These are phyloP conservation scores for Xiphophorus couchianus DNA, from an alignment of 2,113 vertebrate genomes.

Conservation along the genomic window DNA sequence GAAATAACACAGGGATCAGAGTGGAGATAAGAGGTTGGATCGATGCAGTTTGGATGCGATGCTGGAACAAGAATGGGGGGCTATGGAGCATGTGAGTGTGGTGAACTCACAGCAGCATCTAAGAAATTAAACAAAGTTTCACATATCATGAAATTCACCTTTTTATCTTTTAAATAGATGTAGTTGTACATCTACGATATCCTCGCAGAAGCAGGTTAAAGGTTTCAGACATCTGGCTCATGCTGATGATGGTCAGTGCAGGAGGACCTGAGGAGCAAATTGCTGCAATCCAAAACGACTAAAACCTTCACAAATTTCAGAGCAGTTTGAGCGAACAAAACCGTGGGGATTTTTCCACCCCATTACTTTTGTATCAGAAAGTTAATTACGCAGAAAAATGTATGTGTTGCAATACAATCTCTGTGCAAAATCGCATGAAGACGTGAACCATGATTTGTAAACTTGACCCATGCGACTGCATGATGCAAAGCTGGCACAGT, in stretches of 20 bases:
- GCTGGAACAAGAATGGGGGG: conserved; percentile 25
- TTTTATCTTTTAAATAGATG: background rate
- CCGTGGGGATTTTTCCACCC: background rate
- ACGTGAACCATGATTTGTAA: background rate
- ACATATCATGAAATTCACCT: conserved; percentile 2
- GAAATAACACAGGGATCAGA: conserved; percentile 78
- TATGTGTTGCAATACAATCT: background rate
- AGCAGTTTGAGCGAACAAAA: background rate
- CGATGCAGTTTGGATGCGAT: conserved; percentile 60
- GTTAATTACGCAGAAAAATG: background rate
- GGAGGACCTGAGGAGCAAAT: background rate
- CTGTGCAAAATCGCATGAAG: background rate
- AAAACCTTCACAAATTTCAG: background rate
- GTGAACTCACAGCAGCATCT: background rate
- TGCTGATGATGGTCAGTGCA: background rate
- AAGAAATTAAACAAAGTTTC: background rate
- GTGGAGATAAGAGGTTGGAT: conserved; percentile 75
- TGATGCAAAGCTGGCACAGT: background rate
- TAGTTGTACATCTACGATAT: background rate
- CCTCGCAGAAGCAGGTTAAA: background rate
- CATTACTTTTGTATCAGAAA: background rate
- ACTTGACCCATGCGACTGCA: background rate
- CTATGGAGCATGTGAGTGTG: background rate
- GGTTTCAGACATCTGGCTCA: background rate
- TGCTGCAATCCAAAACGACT: background rate